Percentiles rank a stretch among this genome's conserved stretches.
phyloP scores from a whole-genome alignment of 2,113 vertebrate genomes.

The Hippocampus abdominalis region DNA sequence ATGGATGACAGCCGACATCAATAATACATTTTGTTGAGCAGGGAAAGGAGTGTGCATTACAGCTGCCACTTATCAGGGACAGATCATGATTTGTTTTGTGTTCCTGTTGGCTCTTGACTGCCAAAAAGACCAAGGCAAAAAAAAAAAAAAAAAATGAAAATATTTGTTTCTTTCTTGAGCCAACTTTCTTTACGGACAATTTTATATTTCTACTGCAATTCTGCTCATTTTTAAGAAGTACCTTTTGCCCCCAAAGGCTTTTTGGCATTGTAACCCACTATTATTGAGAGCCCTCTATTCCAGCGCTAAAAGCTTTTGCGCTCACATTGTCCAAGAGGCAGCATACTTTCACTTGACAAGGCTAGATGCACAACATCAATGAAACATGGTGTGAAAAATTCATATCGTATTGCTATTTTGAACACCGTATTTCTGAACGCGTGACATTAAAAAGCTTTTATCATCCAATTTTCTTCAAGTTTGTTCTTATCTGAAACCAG shows the following conservation, averaged over 20 bases:
- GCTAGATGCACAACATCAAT: slow-evolving; percentile 1
- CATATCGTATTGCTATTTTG: slow-evolving; percentile 32
- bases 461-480: not conserved
- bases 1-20: slow-evolving; percentile 62
- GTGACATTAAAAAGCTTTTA: slow-evolving; percentile 73
- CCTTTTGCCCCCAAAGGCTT: slow-evolving; percentile 21
- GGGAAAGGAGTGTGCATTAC: slow-evolving; percentile 46
- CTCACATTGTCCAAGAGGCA: slow-evolving; percentile 19
- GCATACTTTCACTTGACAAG: slow-evolving; percentile 9
- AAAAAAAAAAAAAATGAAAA: not conserved
- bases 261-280: slow-evolving; percentile 9
- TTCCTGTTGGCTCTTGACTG: slow-evolving; percentile 43
- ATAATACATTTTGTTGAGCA: slow-evolving; percentile 45
- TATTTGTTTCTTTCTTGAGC: slow-evolving; percentile 3
- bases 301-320: slow-evolving; percentile 51
- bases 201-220: slow-evolving; percentile 10
- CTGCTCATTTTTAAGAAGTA: slow-evolving; percentile 18
- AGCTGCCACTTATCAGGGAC: slow-evolving; percentile 52
- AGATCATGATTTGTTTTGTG: slow-evolving; percentile 40
- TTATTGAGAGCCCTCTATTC: slow-evolving; percentile 32
- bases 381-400: slow-evolving; percentile 40
- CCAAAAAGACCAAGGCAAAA: slow-evolving; percentile 11
- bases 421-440: slow-evolving; percentile 12
- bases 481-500: slow-evolving; percentile 1
- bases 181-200: slow-evolving; percentile 3